Evolutionary conservation across 2,888 invertebrate species (phyloP), one percentile per base, ranked within the genome.

Genomic region (Lamellibrachia columna): DNA sequence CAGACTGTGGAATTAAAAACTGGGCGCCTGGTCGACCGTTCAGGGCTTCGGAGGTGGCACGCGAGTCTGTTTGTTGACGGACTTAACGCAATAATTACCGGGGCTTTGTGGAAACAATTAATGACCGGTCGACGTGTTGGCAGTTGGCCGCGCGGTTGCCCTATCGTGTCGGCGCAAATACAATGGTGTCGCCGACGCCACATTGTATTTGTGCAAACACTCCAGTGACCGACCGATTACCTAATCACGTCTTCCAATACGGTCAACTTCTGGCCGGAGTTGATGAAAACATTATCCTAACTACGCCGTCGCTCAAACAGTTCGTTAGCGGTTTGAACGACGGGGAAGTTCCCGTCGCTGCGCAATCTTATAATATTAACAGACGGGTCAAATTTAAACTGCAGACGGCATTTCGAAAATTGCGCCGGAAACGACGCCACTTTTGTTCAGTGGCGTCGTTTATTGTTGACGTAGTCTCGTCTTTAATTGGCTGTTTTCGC

Each of bases 61-160:
- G n/a, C 75, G 75, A 75, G 75, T 75, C 75, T 75, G 75, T 75
- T 75, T 75, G 75, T 75, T 75, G 75, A 75, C 75, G 22, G 75
- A n/a, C 75, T 4, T 6, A 6, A n/a, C 22, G 75, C 75, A 75
- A 22, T 75, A 75, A 75, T 75, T 75, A 75, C 75, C 0, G 75
- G 75, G 15, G 11, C 75, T 75, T 75, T 75, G 75, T 75, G 15
- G 75, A 15, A 75, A 75, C 75, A 75, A 75, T 75, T 75, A 75
- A 75, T 75, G 75, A n/a, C 75, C 75, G 40, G 15, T 75, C 15
- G 22, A 75, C 75, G 75, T 75, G 75, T 75, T 75, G 75, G 75
- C 75, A 75, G 75, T 22, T 4, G 75, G 22, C 6, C 75, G 75
- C 15, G 22, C 58, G 58, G 15, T 15, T 58, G 58, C 15, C 58